A percentile compares a stretch with the other conserved stretches of the same genome.
These are phyloP conservation scores for Eupsittula cactorum DNA, from an alignment of 2,113 vertebrate genomes.

Conservation along the genomic window DNA sequence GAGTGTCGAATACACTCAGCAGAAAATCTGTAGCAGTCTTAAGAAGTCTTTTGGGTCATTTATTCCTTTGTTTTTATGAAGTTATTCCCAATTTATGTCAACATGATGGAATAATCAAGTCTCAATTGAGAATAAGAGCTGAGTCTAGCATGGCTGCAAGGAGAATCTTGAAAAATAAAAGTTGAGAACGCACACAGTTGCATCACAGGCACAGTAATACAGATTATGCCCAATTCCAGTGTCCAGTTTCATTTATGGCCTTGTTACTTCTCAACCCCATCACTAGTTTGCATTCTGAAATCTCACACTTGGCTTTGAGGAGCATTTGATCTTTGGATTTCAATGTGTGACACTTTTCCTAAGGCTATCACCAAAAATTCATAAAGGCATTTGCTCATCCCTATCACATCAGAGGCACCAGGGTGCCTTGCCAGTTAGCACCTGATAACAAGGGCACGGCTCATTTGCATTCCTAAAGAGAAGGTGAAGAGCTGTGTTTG, in stretches of 20 bases:
- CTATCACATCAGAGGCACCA: neutral
- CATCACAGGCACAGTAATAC: neutral
- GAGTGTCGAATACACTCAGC: neutral
- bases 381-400: neutral
- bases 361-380: neutral
- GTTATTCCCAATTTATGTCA: neutral
- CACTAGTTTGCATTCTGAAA: neutral
- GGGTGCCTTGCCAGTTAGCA: neutral
- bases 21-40: neutral
- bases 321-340: neutral
- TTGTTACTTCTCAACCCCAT: neutral
- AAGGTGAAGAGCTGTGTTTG: neutral
- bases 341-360: neutral
- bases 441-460: neutral
- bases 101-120: neutral
- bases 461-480: neutral
- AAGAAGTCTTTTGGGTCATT: neutral
- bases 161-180: neutral
- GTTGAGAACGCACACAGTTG: neutral
- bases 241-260: fast-evolving
- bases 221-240: neutral
- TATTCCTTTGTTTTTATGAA: neutral
- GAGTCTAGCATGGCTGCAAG: neutral
- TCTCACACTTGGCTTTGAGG: neutral
- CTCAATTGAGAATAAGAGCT: neutral